phyloP scores from a whole-genome alignment of 1,140 invertebrate genomes.

The Hylaeus volcanicus region DNA sequence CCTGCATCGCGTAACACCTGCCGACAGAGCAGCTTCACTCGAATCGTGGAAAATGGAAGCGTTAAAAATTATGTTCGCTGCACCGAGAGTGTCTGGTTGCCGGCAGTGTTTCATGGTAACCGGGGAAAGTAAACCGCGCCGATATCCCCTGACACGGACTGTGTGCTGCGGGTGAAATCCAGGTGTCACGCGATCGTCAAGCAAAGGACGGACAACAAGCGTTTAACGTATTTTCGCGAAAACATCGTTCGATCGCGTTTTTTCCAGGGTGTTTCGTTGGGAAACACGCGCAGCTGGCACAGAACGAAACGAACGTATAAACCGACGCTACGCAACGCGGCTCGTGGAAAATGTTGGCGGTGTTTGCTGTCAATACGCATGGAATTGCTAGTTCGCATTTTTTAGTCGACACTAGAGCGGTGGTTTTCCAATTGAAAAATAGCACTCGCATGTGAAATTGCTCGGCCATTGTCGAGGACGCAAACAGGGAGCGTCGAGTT shows the following conservation, averaged over 20 bases:
- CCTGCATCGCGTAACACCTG: too few species aligned
- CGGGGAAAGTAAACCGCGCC: slow-evolving; percentile 16
- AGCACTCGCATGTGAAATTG: background rate
- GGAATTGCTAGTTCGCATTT: background rate
- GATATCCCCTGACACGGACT: background rate
- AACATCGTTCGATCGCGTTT: slow-evolving; percentile 27
- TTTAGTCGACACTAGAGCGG: background rate
- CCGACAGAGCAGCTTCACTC: background rate
- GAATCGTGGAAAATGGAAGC: background rate
- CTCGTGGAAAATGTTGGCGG: background rate
- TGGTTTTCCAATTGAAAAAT: background rate
- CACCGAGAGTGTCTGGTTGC: background rate
- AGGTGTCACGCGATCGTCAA: slow-evolving; percentile 23
- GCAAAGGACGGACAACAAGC: slow-evolving; percentile 22
- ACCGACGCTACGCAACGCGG: background rate
- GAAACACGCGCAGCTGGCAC: background rate
- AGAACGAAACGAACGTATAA: slow-evolving; percentile 18
- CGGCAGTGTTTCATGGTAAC: background rate
- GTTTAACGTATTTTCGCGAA: slow-evolving; percentile 43
- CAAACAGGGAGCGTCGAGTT: background rate
- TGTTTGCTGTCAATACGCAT: slow-evolving; percentile 5
- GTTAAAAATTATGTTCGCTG: slow-evolving; percentile 1
- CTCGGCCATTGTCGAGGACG: too few species aligned
- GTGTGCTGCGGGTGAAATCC: slow-evolving; percentile 4
- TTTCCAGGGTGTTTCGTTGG: background rate